These are phyloP conservation scores for Edolisoma coerulescens DNA, from an alignment of 2,113 vertebrate genomes.

Conservation along the genomic window DNA sequence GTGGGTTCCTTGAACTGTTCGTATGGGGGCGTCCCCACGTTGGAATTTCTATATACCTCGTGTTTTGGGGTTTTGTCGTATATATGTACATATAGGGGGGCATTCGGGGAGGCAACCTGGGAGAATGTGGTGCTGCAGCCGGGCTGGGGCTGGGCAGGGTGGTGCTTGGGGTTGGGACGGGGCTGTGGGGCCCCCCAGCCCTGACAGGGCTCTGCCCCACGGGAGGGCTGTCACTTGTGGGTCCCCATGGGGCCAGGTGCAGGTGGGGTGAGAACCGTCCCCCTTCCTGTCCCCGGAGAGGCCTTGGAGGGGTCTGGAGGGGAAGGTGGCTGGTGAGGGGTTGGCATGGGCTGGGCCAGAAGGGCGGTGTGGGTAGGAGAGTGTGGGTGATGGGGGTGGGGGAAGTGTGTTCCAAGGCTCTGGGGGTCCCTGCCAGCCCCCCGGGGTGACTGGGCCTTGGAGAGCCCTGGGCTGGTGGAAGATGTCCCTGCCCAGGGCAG, in stretches of 20 bases:
- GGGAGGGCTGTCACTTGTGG: not conserved
- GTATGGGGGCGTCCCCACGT: slow-evolving; percentile 53
- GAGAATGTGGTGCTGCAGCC: not conserved
- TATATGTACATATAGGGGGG: slow-evolving; percentile 49
- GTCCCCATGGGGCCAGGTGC: not conserved
- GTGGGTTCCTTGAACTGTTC: slow-evolving; percentile 67
- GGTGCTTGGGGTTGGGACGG: rapidly evolving
- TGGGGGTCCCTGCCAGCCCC: not conserved
- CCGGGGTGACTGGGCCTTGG: not conserved
- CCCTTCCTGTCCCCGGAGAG: not conserved
- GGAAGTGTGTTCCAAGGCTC: not conserved
- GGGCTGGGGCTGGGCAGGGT: not conserved
- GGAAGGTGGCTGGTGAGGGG: not conserved
- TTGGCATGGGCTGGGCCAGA: not conserved
- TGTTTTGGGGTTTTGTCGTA: slow-evolving; percentile 63
- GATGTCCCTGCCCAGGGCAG: not conserved
- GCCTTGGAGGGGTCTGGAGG: not conserved
- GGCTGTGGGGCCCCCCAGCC: not conserved
- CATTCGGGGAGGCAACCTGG: not conserved
- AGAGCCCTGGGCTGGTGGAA: not conserved
- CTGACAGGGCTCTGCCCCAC: not conserved
- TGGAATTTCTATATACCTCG: slow-evolving; percentile 72
- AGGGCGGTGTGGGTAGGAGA: not conserved
- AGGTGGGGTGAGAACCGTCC: not conserved
- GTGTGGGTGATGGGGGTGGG: not conserved